Evolutionary conservation across 2,113 vertebrate genomes (phyloP), one percentile per base, ranked within the genome.

Genomic region (Echinops telfairi): DNA sequence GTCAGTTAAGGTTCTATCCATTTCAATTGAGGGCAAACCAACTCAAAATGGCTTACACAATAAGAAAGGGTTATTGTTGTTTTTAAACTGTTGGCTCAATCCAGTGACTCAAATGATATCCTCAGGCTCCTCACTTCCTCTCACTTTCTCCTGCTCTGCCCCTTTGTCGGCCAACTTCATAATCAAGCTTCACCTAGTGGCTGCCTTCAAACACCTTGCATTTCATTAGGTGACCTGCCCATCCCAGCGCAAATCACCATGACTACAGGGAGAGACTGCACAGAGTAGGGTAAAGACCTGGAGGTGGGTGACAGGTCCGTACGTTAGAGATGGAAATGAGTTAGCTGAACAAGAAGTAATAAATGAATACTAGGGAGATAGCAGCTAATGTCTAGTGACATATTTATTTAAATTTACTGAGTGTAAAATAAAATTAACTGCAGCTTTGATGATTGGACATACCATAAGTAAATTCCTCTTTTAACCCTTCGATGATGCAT

Each of bases 1-100:
- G 43, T 80, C 71, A 23, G 43, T 91, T 75, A 86, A 90, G n/a
- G 91, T 57, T 83, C 40, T 86, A 0, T 83, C 43, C 33, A 4
- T 91, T 79, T 80, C 16, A 91, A 25, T 58, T 80, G 33, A 89
- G 57, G 71, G 31, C 83, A 84, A 4, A 23, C 60, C 16, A 91
- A 14, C 31, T 66, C 84, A 33, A 17, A 90, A 57, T 53, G n/a
- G 9, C 57, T 57, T 40, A 8, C 73, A 11, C 76, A 33, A 1
- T 68, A 53, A 31, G 6, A 33, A 8, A 40, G 33, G 22, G 8
- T 75, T 38, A 4, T 76, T 40, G 60, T 25, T 62, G 19, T 62
- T 62, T 62, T 23, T 11, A 62, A 62, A 62, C 17, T 62, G 17
- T 23, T 27, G 60, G 77, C 70, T 77, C 83, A 36, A 87, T 70